Base-by-base conservation (phyloP, 2,113 vertebrate species). In the Zosterops pallidus region DNA sequence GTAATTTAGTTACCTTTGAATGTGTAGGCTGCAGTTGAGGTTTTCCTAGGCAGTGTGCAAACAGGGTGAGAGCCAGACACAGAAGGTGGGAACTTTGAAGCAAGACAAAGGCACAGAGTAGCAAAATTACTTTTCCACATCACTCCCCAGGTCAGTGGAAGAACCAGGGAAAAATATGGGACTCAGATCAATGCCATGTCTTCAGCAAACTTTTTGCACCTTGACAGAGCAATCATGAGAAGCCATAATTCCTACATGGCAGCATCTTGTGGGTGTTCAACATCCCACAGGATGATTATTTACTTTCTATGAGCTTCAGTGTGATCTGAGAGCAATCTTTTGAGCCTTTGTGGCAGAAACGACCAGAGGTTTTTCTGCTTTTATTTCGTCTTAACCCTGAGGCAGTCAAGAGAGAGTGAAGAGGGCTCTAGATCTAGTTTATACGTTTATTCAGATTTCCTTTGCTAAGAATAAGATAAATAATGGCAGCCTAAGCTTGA, bases 221-320 rank as follows among this genome's bases (percentile, higher is more conserved):
- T 70, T 94, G 83, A 92, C 8, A 2, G 53, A 49, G 37, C 69
- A 93, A 78, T 86, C 76, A 46, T 69, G 60, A 86, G 50, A 97
- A 96, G 79, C 83, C 90, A 23, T 75, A 95, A 92, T 93, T 92
- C 83, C 80, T 93, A 65, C 35, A 78, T 47, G 37, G 31, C 39
- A 71, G 71, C 23, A 52, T 41, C 83, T 70, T 90, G 75, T 33
- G 68, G 75, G 35, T 89, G 31, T 93, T 84, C 76, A 78, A 68
- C 76, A 89, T 75, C 64, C 90, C 95, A 94, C 83, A 93, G 81
- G 68, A 93, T 90, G 71, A 92, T 86, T 83, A 90, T 86, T 86
- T 92, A 83, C 79, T 93, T 77, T 93, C 69, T 70, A 0, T 39
- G 83, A 92, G 42, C 59, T 90, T 67, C 42, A 55, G 8, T 44